Evolutionary conservation across 2,888 invertebrate species (phyloP), one percentile per base, ranked within the genome.

Genomic region (Homarus gammarus): DNA sequence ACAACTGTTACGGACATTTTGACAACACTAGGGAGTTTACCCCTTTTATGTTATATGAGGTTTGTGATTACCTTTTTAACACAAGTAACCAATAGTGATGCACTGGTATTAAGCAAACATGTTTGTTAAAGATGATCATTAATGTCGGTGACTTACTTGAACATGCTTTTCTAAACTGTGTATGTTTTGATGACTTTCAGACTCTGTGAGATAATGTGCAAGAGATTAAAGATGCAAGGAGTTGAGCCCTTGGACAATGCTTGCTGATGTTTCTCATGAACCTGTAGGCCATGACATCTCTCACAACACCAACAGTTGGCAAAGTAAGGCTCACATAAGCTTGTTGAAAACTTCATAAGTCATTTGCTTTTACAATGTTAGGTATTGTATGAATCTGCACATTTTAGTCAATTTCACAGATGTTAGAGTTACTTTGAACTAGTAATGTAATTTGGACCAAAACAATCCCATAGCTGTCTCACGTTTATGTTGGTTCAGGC

Each of bases 241-340:
- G 36, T n/a, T 38, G 61, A 81, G 38, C 36, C 36, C 36, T 64
- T 56, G 81, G 81, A 81, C 81, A 33, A 81, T 81, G 81, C 81
- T 81, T 81, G 56, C 81, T 81, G 81, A 81, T 81, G 81, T 61
- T 64, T 81, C 81, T 64, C 81, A 81, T 12, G 81, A 81, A 56
- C 40, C 81, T 38, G 56, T 33, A 56, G 64, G 33, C 27, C 64
- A 81, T 81, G 81, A 81, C 81, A 56, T 38, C 36, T 64, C 81
- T 64, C 64, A 81, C 36, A 81, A 40, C 81, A 61, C 81, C 61
- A 81, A 81, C 38, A 81, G 38, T 38, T 81, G 81, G 81, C 81
- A 81, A 38, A 81, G 81, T 81, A 81, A 81, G 81, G 31, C n/a
- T 38, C 33, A 0, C n/a, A 64, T 22, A n/a, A 64, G 27, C 27